Base-by-base conservation (phyloP, 2,113 vertebrate genomes). In the Jacana jacana region DNA sequence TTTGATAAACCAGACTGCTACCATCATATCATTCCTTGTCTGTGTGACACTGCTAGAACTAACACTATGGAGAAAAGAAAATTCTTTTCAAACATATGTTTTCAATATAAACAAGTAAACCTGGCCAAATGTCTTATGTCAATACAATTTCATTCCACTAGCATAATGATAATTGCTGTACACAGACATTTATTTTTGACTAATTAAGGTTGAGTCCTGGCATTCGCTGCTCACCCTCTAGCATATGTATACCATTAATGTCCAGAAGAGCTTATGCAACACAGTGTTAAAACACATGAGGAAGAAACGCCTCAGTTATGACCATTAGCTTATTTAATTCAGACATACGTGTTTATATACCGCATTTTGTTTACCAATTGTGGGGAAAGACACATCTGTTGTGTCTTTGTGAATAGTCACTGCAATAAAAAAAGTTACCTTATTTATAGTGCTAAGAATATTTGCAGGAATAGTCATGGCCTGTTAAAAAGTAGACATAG, bases 91-190 rank as follows among this genome's bases (percentile, higher is more conserved):
- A 94, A 95, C 91, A 97, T 72, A 97, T 94, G 96, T 95, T 98
- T 98, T 95, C 94, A 97, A 96, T 94, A 95, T 42, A 81, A 94
- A 96, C 28, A 95, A 70, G 66, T n/a, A 96, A 96, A 95, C 23
- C 14, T 49, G 76, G 58, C 57, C 42, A 91, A 95, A 65, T 58
- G 37, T 75, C 69, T 87, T 55, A 64, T 77, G n/a, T 86, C 55
- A 89, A 75, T 69, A 52, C 63, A 86, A 87, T 71, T 91, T 95
- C 18, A 86, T 93, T 81, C 48, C 70, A 81, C 37, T 37, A 95
- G 39, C 18, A 72, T 71, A 88, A 87, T 81, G 64, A 73, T 81
- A 91, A 91, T 68, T 86, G 55, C 57, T 94, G 17, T 44, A 94
- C 37, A 88, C 42, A 44, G 55, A 84, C 27, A 86, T 66, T 85